These are phyloP conservation scores for Hermaeophaga mercurialis DNA, from an alignment of 2,888 invertebrate genomes.

Conservation along the genomic window DNA sequence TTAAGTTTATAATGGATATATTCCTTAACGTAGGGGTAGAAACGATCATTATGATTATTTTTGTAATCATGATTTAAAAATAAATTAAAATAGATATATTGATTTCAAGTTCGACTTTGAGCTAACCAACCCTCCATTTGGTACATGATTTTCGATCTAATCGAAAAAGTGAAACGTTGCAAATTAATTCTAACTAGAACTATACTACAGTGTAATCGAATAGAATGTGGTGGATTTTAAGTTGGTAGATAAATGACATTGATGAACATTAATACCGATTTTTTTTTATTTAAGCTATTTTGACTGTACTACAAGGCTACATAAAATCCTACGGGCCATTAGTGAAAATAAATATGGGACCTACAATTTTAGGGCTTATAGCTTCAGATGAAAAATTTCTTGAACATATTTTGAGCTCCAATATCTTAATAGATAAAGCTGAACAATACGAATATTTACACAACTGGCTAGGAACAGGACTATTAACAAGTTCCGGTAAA, in stretches of 20 bases:
- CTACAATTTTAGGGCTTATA: constrained; percentile 1
- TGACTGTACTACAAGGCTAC: constrained; percentile 12
- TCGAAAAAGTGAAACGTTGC: too few species aligned
- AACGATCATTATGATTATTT: too few species aligned
- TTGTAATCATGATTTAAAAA: too few species aligned
- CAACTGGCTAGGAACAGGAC: constrained; percentile 24
- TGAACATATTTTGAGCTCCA: constrained; percentile 21
- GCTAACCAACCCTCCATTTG: too few species aligned
- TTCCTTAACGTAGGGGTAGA: too few species aligned
- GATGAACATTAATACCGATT: background rate
- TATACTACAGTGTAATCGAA: too few species aligned
- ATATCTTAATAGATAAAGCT: constrained; percentile 20
- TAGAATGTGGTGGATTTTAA: too few species aligned
- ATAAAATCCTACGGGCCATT: constrained; percentile 8
- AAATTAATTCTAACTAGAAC: too few species aligned
- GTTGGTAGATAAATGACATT: background rate
- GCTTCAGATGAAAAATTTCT: constrained; percentile 20
- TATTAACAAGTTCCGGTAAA: constrained; percentile 28
- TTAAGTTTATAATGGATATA: too few species aligned
- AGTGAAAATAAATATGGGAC: constrained; percentile 14
- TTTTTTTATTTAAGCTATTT: constrained; percentile 16
- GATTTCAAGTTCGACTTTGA: too few species aligned
- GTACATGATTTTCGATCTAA: background rate
- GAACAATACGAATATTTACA: constrained; percentile 20
- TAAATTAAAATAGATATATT: too few species aligned